These are phyloP conservation scores for Rhinogobio ventralis DNA, from an alignment of 2,797 vertebrate genomes.

Conservation along the genomic window DNA sequence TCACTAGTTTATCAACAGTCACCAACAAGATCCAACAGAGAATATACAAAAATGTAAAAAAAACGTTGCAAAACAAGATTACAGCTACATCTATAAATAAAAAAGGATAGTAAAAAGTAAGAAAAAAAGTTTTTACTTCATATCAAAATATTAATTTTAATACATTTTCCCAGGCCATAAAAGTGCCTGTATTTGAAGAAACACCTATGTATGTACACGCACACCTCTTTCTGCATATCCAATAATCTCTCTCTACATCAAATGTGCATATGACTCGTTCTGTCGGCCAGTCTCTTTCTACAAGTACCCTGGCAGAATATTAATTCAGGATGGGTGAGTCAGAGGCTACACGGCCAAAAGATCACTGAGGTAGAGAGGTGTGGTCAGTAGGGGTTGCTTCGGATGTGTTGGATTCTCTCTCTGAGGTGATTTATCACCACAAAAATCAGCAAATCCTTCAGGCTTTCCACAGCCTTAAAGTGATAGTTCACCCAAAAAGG, in stretches of 20 bases:
- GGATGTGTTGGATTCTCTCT: conserved; percentile 6
- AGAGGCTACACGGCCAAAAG: background rate
- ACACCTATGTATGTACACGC: background rate
- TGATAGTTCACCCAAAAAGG: no score
- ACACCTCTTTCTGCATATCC: background rate
- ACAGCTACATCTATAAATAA: background rate
- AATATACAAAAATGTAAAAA: background rate
- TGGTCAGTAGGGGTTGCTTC: background rate
- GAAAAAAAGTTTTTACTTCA: background rate
- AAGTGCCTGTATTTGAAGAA: background rate
- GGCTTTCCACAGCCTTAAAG: background rate
- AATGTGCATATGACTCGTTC: background rate
- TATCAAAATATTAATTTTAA: background rate
- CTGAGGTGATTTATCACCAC: background rate
- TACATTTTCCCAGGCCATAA: background rate
- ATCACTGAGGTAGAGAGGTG: conserved; percentile 10
- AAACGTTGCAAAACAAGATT: background rate
- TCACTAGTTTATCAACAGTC: background rate
- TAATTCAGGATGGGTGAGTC: background rate
- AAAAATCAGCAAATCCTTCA: background rate
- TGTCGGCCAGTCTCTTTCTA: background rate
- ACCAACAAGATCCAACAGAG: background rate
- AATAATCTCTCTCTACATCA: background rate
- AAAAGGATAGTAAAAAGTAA: background rate
- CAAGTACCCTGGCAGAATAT: conserved; percentile 5